Evolutionary conservation across 2,888 invertebrate genomes (phyloP).

Genomic region (Lottia scabra): DNA sequence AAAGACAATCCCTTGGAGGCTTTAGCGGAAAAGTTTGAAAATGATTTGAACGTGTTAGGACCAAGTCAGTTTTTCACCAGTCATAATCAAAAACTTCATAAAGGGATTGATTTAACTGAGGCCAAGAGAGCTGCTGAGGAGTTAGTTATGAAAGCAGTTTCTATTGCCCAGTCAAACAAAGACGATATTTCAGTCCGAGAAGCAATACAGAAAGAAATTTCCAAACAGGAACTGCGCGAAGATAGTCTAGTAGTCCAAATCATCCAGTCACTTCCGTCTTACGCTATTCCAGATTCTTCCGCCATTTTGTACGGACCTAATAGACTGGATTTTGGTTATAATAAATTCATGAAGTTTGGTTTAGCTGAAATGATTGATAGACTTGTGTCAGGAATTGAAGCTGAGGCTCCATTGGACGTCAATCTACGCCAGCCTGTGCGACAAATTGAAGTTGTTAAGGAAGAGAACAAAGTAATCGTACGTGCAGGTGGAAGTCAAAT

Average conservation of each 20-base stretch:
- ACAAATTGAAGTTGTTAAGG: conserved; percentile 47
- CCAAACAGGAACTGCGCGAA: conserved; percentile 4
- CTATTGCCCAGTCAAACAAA: conserved; percentile 28
- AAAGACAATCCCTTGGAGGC: conserved; percentile 2
- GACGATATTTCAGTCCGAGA: conserved; percentile 40
- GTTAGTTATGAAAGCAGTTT: conserved; percentile 27
- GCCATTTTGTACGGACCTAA: conserved; percentile 40
- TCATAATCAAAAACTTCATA: neutral
- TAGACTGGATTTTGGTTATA: conserved; percentile 49
- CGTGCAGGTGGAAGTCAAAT: conserved; percentile 46
- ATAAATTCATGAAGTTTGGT: conserved; percentile 51
- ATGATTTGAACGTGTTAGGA: neutral
- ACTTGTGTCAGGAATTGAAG: conserved; percentile 46
- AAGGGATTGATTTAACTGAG: neutral
- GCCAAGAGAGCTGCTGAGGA: neutral
- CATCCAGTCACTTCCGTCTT: conserved; percentile 26
- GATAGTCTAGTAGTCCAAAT: conserved; percentile 16
- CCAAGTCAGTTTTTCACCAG: neutral
- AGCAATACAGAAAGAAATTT: conserved; percentile 34
- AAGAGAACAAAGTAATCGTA: conserved; percentile 43
- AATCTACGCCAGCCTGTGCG: conserved; percentile 47
- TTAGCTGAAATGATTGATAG: conserved; percentile 49
- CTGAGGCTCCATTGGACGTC: conserved; percentile 46
- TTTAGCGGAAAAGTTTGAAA: neutral
- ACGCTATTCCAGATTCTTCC: conserved; percentile 39